A percentile compares a stretch with the other conserved stretches of the same genome.
Conservation (phyloP, 2,113 vertebrate genomes). For the Perca flavescens region DNA sequence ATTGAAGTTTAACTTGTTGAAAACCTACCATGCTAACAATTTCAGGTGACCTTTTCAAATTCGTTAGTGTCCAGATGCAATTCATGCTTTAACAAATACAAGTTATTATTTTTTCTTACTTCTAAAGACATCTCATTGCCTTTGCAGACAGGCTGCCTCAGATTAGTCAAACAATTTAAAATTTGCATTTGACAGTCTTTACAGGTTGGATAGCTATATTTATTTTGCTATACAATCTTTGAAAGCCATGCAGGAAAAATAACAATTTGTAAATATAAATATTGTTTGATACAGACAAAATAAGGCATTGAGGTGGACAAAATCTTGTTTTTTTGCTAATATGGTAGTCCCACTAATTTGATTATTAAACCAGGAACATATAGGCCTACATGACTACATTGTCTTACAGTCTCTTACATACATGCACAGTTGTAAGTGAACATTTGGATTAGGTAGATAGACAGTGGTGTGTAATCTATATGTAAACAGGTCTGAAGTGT, state of each 20-base stretch:
- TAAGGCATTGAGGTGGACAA: not conserved
- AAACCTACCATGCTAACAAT: not conserved
- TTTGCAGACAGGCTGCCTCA: not conserved
- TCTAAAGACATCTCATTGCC: not conserved
- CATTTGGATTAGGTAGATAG: not conserved
- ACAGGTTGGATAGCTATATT: not conserved
- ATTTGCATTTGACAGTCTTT: not conserved
- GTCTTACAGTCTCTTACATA: not conserved
- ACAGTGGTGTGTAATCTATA: not conserved
- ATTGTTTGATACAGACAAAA: slow-evolving; percentile 2
- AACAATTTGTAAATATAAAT: not conserved
- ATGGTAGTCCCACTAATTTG: not conserved
- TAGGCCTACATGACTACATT: not conserved
- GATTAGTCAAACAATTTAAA: not conserved
- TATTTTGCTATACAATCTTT: not conserved
- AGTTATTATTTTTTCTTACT: not conserved
- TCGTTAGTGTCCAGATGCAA: not conserved
- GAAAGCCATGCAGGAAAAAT: not conserved
- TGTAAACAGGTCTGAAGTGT: not conserved
- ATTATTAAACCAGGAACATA: not conserved
- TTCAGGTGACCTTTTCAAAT: not conserved
- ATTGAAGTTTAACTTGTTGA: not conserved
- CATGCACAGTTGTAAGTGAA: not conserved
- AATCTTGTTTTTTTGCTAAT: too few species aligned
- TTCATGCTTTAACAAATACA: not conserved